Base-by-base conservation (phyloP, 2,113 vertebrate genomes). In the Tor tambroides region DNA sequence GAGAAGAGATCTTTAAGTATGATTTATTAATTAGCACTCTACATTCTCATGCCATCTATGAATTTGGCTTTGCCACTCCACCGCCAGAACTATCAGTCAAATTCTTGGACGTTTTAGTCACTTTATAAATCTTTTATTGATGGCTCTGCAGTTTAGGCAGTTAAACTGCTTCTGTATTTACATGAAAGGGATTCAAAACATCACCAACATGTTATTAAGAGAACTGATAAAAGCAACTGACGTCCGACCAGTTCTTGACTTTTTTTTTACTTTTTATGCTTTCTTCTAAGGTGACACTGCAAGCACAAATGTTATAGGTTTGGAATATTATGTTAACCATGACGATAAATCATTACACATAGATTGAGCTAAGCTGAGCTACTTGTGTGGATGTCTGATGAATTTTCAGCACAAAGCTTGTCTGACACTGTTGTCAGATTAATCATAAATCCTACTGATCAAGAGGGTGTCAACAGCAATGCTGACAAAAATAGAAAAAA, bases 401-500 rank as follows among this genome's bases (percentile, higher is more conserved):
- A 35, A 19, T 59, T 86, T 86, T 32, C 49, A 56, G 67, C 69
- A 74, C 69, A 84, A 41, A 76, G 74, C 54, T 30, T 77, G 80
- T 83, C 32, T 77, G 32, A 69, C 81, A 35, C 71, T 23, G 35
- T 15, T 43, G 71, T 35, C 67, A 83, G 80, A 83, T 83, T 87
- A 76, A 26, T 83, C 67, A 46, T 17, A 75, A 87, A 83, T 87
- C 71, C 69, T 3, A 11, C 76, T 46, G 78, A 77, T 78, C 17
- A 59, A 71, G 23, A 49, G 2, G 30, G 43, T 83, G 71, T 83
- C 72, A 76, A 51, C 26, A 78, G 28, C 41, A 65, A 46, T 28
- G 38, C 43, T 71, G 46, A 69, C 17, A 28, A 77, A 77, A 77
- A 76, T 5, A 32, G 7, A 56, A 61, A 46, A 30, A 85, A 74